Evolutionary conservation across 2,888 invertebrate genomes (phyloP).

Genomic region (Drosophila parthenogenetica): DNA sequence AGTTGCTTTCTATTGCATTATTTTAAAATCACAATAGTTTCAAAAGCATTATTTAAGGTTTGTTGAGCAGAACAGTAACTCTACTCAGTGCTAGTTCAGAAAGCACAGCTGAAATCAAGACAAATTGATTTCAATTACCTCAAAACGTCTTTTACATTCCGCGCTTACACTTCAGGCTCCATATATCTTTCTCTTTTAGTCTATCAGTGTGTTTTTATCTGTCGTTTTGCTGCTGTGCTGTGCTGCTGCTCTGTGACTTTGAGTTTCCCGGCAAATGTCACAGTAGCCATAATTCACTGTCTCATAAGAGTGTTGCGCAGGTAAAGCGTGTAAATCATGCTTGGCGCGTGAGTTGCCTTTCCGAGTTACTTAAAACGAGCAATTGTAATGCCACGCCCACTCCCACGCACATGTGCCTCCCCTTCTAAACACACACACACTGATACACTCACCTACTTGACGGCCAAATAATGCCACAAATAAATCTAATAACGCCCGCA

Average conservation of each 20-base stretch:
- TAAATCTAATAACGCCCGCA: constrained; percentile 78
- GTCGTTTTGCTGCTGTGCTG: neutral
- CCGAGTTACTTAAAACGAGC: constrained; percentile 68
- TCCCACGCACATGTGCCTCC: neutral
- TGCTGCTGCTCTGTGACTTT: constrained; percentile 32
- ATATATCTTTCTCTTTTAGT: neutral
- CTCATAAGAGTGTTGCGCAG: constrained; percentile 50
- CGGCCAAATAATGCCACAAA: constrained; percentile 69
- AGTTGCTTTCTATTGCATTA: too few relatives aligned
- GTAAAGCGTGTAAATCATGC: constrained; percentile 68
- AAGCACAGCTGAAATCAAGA: constrained; percentile 13
- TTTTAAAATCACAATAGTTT: too few relatives aligned
- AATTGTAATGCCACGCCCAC: constrained; percentile 50
- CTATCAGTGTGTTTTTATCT: constrained; percentile 6
- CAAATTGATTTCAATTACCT: constrained; percentile 29
- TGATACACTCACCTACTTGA: constrained; percentile 39
- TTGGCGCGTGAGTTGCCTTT: constrained; percentile 51
- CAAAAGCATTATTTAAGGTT: too few relatives aligned
- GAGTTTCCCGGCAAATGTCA: constrained; percentile 49
- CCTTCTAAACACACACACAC: constrained; percentile 5
- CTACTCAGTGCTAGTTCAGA: neutral
- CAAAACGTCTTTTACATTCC: constrained; percentile 2
- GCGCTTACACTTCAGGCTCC: neutral
- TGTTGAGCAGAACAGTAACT: neutral
- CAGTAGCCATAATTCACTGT: constrained; percentile 68